Base-by-base conservation (phyloP, 2,888 invertebrate genomes). In the Catocala fraxini region DNA sequence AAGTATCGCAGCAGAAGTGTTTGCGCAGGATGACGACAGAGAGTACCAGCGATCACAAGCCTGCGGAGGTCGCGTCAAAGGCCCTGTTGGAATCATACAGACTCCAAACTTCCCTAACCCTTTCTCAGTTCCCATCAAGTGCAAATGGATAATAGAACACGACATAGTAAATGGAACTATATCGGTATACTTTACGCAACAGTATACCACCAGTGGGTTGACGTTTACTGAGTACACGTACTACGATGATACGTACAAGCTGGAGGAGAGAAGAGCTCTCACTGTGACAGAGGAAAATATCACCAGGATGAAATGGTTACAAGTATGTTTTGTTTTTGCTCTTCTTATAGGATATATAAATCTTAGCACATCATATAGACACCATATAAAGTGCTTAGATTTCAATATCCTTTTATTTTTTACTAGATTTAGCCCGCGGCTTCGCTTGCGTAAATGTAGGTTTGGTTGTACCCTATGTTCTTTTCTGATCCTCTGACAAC, bases 101-200 rank as follows among this genome's bases (percentile, higher is more conserved):
- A 98, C 98, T n/a, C 98, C 98, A 0, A 96, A 97, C 84, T 98
- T 98, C 84, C 98, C 98, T 0, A 94, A 95, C 64, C 95, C 96
- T 33, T 98, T 98, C 88, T 94, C 95, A 6, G 97, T 97, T 46
- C 98, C 98, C 12, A 96, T 98, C 67, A 95, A 95, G 75, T 98
- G 98, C 87, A 96, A 96, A 76, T 98, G 98, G 98, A 95, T 98
- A 63, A 97, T 98, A 83, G 90, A 92, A 65, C 97, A 98, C 82
- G 96, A 97, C n/a, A 96, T 97, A 69, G 94, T 94, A 62, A 96
- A 97, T 77, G 95, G 96, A 9, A 96, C 97, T 54, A 98, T 98
- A 82, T 96, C 97, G 71, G 95, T 98, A 71, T 98, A 98, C 85
- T 95, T 98, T 77, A 98, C 98, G 2, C 98, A 98, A 84, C 96